Conservation (phyloP, 1,140 invertebrate species). For the Anadara kagoshimensis region DNA sequence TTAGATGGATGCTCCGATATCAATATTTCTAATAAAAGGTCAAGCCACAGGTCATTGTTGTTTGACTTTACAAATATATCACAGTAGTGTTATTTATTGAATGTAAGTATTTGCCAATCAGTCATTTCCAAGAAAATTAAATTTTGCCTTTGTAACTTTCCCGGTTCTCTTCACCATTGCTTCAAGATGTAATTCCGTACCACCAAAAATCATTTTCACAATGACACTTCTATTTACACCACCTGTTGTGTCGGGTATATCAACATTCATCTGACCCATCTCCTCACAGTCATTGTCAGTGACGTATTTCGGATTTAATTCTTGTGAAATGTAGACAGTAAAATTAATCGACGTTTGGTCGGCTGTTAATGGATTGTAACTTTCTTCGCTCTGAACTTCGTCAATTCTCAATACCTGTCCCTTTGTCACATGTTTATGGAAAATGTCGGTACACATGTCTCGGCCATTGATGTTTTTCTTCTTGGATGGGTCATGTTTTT, state of each 20-base stretch:
- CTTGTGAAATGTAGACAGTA: conserved; percentile 30
- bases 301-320: conserved; percentile 33
- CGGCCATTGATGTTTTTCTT: conserved; percentile 26
- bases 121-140: conserved; percentile 32
- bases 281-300: conserved; percentile 35
- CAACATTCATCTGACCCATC: conserved; percentile 38
- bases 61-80: no score
- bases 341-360: conserved; percentile 33
- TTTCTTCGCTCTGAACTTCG: conserved; percentile 26
- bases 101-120: neutral
- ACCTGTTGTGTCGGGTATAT: conserved; percentile 21
- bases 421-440: conserved; percentile 38
- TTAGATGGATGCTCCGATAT: no score
- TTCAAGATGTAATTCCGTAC: conserved; percentile 43
- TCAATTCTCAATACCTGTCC: conserved; percentile 22
- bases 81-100: no score
- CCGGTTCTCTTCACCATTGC: conserved; percentile 30
- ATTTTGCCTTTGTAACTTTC: conserved; percentile 21
- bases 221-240: conserved; percentile 24
- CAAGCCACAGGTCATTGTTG: no score
- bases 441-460: conserved; percentile 40
- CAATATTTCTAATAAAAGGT: no score
- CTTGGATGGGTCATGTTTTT: conserved; percentile 25
- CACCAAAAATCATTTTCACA: conserved; percentile 45
- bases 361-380: conserved; percentile 19